Percentiles rank a stretch among this genome's conserved stretches.
These are phyloP conservation scores for Pelvicachromis taeniatus DNA, from an alignment of 2,113 vertebrate species.

Conservation along the genomic window DNA sequence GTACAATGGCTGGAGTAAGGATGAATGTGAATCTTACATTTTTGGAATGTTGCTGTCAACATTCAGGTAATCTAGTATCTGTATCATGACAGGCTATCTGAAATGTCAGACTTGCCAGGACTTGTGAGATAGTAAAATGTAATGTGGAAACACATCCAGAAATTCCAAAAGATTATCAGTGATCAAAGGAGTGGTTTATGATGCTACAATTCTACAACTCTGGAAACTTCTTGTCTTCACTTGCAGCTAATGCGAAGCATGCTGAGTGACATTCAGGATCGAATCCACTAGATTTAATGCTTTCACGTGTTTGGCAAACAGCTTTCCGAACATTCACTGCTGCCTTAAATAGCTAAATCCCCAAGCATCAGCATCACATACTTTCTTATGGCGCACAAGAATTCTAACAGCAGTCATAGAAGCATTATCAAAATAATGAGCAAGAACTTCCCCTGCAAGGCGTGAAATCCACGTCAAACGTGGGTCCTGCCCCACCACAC, in stretches of 20 bases:
- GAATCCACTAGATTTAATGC: neutral
- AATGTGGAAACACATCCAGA: neutral
- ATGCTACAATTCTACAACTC: neutral
- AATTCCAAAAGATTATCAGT: neutral
- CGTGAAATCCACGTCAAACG: slow-evolving; percentile 16
- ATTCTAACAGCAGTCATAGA: neutral
- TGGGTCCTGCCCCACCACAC: neutral
- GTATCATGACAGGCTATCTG: neutral
- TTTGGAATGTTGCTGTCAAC: neutral
- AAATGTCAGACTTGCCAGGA: neutral
- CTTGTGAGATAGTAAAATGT: neutral
- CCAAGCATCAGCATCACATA: neutral
- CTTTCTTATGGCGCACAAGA: neutral
- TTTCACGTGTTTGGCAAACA: neutral
- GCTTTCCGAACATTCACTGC: neutral
- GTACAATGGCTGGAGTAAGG: neutral
- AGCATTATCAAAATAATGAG: neutral
- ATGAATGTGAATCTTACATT: neutral
- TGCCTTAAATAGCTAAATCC: neutral
- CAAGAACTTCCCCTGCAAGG: neutral
- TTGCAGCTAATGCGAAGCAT: neutral
- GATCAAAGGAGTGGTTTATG: neutral
- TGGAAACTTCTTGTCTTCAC: neutral
- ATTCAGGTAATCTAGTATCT: neutral
- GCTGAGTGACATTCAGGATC: neutral